Conservation (phyloP, 2,797 vertebrate genomes). For the Arrhamphus sclerolepis region DNA sequence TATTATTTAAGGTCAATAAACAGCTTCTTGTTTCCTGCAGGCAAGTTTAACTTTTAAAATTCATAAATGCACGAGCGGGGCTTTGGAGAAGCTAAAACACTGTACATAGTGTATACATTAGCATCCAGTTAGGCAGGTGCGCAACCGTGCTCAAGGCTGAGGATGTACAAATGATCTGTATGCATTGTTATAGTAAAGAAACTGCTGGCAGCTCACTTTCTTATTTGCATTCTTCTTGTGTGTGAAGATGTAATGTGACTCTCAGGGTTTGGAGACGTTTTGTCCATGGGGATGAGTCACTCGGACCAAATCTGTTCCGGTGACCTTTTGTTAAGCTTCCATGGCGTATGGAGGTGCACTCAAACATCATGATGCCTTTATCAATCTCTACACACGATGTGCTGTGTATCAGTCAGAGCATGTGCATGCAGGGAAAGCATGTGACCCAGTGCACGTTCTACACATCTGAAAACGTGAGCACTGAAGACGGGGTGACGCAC, state of each 20-base stretch:
- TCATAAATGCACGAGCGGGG: slow-evolving; percentile 37
- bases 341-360: slow-evolving; percentile 64
- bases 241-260: slow-evolving; percentile 41
- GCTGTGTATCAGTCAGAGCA: slow-evolving; percentile 17
- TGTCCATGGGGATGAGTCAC: slow-evolving; percentile 65
- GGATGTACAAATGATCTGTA: slow-evolving; percentile 33
- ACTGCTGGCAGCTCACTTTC: slow-evolving; percentile 24
- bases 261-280: slow-evolving; percentile 52
- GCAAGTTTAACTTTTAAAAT: slow-evolving; percentile 65
- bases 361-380: slow-evolving; percentile 62
- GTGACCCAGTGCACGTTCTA: slow-evolving; percentile 8
- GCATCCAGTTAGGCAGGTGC: slow-evolving; percentile 64
- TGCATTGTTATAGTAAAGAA: slow-evolving; percentile 55
- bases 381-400: slow-evolving; percentile 35
- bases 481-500: slow-evolving; percentile 33
- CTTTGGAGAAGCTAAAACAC: slow-evolving; percentile 39
- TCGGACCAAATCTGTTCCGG: slow-evolving; percentile 65
- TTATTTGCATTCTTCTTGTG: slow-evolving; percentile 48
- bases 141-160: slow-evolving; percentile 52
- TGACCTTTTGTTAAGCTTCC: slow-evolving; percentile 72
- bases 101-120: slow-evolving; percentile 65
- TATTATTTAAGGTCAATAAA: slow-evolving; percentile 58
- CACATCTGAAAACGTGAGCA: slow-evolving; percentile 24
- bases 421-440: slow-evolving; percentile 13
- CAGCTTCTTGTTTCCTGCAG: slow-evolving; percentile 59